These are phyloP conservation scores for Pinctada fucata DNA, from an alignment of 2,888 invertebrate species.

Conservation along the genomic window DNA sequence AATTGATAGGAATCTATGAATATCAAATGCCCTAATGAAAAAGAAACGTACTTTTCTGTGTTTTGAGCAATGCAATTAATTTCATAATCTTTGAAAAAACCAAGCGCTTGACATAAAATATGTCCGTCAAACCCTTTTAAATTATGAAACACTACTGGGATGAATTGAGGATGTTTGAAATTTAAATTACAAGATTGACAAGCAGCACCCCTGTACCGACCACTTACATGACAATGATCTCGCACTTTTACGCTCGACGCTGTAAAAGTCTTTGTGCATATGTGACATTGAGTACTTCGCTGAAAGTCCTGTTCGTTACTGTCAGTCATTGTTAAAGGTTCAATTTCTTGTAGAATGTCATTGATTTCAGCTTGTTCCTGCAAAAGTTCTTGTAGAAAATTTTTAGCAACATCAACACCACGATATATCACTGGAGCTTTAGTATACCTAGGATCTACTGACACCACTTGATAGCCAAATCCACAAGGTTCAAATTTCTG, in stretches of 20 bases:
- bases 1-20: constrained; percentile 40
- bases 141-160: constrained; percentile 9
- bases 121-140: not conserved
- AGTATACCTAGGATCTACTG: too few species aligned
- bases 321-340: constrained; percentile 6
- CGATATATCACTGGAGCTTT: too few species aligned
- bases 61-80: constrained; percentile 5
- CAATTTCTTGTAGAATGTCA: constrained; percentile 1
- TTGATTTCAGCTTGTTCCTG: constrained; percentile 10
- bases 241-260: not conserved
- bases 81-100: constrained; percentile 2
- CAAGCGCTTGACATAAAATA: too few species aligned
- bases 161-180: constrained; percentile 4
- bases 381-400: not conserved
- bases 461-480: too few species aligned
- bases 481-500: too few species aligned
- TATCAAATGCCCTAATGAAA: constrained; percentile 27
- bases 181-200: constrained; percentile 3
- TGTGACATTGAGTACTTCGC: constrained; percentile 15
- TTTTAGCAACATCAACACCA: not conserved
- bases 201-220: not conserved
- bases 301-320: constrained; percentile 5
- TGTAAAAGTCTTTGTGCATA: constrained; percentile 10
- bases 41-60: constrained; percentile 21
- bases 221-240: constrained; percentile 23